Conservation (phyloP, 2,113 vertebrate genomes). For the Silurus meridionalis region DNA sequence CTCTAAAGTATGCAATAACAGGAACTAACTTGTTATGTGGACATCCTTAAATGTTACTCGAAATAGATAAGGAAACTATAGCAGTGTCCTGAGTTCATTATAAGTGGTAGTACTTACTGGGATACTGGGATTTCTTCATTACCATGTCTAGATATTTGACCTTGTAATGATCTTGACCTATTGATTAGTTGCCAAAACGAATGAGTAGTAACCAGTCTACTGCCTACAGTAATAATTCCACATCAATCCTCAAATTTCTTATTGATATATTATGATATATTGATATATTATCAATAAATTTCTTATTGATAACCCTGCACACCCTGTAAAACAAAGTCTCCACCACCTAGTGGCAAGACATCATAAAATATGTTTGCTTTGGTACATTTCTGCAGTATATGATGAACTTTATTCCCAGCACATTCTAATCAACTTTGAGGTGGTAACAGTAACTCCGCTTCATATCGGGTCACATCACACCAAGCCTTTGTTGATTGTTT, state of each 20-base stretch:
- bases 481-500: conserved; percentile 13
- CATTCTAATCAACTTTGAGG: not conserved
- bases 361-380: not conserved
- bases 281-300: no score
- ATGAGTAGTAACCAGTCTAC: not conserved
- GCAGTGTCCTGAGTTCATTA: not conserved
- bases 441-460: not conserved
- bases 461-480: not conserved
- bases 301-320: not conserved
- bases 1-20: not conserved
- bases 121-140: not conserved
- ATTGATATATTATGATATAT: no score
- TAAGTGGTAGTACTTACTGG: not conserved
- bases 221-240: not conserved
- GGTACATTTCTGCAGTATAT: not conserved
- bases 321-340: not conserved
- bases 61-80: not conserved
- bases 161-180: not conserved
- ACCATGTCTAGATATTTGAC: not conserved
- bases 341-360: not conserved
- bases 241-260: not conserved
- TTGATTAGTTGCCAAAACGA: not conserved
- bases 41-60: not conserved
- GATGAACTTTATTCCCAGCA: not conserved
- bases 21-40: not conserved